These are phyloP conservation scores for Lethenteron camtschaticum DNA, from an alignment of 2,113 vertebrate genomes.

Conservation along the genomic window DNA sequence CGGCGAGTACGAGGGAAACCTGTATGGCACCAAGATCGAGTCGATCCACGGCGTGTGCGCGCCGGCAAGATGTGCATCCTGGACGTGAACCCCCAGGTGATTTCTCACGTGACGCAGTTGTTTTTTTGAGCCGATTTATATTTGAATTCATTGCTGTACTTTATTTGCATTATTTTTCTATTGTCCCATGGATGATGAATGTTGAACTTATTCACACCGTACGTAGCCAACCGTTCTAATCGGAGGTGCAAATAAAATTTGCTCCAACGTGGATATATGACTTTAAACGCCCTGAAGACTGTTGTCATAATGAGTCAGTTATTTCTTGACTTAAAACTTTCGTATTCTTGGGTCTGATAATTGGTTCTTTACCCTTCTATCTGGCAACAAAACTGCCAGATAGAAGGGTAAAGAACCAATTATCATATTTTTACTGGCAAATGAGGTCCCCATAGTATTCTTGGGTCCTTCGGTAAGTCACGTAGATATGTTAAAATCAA, in stretches of 20 bases:
- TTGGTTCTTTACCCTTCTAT: no score
- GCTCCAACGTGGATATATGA: no score
- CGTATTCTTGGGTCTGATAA: no score
- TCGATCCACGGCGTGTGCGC: constrained; percentile 75
- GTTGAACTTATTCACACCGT: not conserved
- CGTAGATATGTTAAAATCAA: no score
- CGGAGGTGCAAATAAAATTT: not conserved
- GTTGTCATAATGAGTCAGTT: no score
- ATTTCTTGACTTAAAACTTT: no score
- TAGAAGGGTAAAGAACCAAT: no score
- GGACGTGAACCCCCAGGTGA: constrained; percentile 86
- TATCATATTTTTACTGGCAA: no score
- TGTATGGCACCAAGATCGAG: constrained; percentile 92
- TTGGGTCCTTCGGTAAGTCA: no score
- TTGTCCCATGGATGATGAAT: not conserved
- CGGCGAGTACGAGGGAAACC: constrained; percentile 85
- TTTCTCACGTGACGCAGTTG: not conserved
- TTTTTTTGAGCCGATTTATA: not conserved
- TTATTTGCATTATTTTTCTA: not conserved
- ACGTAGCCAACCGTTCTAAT: not conserved
- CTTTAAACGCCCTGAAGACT: no score
- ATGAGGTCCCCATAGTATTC: no score
- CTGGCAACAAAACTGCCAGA: no score
- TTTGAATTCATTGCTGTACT: not conserved
- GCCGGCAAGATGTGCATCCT: constrained; percentile 75